Evolutionary conservation across 2,797 vertebrate species (phyloP).

Genomic region (Hydrophis major): DNA sequence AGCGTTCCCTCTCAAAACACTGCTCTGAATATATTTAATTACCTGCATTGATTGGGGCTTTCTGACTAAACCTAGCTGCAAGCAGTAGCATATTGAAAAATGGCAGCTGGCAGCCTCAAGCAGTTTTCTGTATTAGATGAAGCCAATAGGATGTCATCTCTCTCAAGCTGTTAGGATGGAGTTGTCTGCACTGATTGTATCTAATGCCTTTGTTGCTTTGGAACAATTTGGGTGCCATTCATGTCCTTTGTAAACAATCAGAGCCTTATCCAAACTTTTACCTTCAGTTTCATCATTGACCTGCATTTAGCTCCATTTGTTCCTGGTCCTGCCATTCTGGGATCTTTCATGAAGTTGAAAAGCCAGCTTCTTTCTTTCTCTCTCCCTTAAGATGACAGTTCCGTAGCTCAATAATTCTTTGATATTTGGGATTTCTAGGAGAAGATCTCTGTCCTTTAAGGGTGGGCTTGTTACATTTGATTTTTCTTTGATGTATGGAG

Average conservation of each 20-base stretch:
- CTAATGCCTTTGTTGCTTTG: background rate
- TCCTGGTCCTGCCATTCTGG: background rate
- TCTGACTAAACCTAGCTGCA: background rate
- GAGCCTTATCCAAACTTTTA: background rate
- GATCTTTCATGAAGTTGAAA: background rate
- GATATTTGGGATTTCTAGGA: background rate
- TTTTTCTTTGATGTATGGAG: background rate
- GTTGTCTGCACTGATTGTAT: background rate
- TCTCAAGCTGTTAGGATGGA: background rate
- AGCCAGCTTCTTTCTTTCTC: background rate
- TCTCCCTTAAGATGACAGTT: background rate
- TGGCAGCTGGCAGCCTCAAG: background rate
- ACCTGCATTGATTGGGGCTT: background rate
- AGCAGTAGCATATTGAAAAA: background rate
- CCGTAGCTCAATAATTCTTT: background rate
- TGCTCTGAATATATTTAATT: background rate
- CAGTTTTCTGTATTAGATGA: background rate
- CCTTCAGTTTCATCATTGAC: background rate
- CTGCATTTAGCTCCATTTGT: background rate
- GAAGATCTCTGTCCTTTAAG: background rate
- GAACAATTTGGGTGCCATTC: background rate
- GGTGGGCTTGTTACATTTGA: background rate
- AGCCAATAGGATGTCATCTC: background rate
- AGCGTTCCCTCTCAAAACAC: background rate
- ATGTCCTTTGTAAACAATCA: background rate